phyloP scores from a whole-genome alignment of 2,797 vertebrate species.

The Glyptemys insculpta region DNA sequence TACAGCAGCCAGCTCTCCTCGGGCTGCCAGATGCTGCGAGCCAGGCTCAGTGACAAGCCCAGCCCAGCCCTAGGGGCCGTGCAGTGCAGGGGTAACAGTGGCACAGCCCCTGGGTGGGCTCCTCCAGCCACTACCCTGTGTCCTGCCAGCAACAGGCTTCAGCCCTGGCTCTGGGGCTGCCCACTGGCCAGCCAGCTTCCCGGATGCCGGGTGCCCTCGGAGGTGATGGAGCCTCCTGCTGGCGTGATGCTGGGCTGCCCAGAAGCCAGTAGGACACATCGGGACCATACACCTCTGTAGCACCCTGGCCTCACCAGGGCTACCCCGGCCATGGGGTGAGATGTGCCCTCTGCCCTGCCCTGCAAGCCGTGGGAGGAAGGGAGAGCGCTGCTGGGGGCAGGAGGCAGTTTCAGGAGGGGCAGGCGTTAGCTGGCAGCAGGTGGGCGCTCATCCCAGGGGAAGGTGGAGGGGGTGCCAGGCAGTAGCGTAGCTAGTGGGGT shows the following conservation, averaged over 20 bases:
- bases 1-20: not conserved
- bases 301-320: too few relatives aligned
- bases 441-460: not conserved
- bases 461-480: not conserved
- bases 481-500: too few relatives aligned
- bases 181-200: not conserved
- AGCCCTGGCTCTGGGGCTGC: not conserved
- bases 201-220: not conserved
- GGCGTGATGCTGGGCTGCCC: not conserved
- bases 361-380: not conserved
- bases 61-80: not conserved
- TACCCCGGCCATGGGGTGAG: not conserved
- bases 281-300: not conserved
- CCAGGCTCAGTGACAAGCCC: too few relatives aligned
- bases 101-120: not conserved
- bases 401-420: not conserved
- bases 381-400: not conserved
- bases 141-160: not conserved
- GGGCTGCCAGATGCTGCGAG: not conserved
- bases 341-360: not conserved
- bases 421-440: not conserved
- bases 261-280: not conserved
- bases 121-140: not conserved
- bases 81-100: not conserved
- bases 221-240: not conserved